These are phyloP conservation scores for Myxocyprinus asiaticus DNA, from an alignment of 2,113 vertebrate genomes.

Conservation along the genomic window DNA sequence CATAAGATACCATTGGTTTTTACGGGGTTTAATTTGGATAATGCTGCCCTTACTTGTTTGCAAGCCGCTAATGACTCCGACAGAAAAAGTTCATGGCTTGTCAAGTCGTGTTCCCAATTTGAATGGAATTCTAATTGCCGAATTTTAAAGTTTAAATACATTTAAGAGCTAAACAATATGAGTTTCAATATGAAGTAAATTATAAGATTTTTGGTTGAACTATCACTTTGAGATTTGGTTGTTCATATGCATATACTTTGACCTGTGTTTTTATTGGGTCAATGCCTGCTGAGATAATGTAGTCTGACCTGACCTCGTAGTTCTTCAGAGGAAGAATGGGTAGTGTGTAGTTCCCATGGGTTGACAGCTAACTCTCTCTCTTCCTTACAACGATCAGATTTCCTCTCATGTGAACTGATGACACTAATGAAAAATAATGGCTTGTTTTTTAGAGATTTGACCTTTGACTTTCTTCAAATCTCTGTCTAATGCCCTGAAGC, in stretches of 20 bases:
- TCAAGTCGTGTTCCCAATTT: no score
- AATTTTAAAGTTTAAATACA: no score
- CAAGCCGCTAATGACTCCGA: no score
- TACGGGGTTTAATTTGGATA: background rate
- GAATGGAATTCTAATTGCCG: no score
- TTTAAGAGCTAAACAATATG: no score
- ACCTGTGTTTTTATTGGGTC: constrained; percentile 15
- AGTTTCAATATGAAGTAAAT: no score
- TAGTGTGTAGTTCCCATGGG: background rate
- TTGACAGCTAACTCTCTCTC: background rate
- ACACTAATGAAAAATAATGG: constrained; percentile 21
- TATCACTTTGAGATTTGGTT: background rate
- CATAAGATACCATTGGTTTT: background rate
- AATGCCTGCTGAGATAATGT: constrained; percentile 7
- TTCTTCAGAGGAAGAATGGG: background rate
- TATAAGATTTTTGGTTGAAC: background rate
- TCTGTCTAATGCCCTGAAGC: no score
- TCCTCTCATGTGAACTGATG: background rate
- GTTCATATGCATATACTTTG: background rate
- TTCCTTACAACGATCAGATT: background rate
- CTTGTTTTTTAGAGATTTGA: constrained; percentile 12
- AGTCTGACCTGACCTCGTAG: constrained; percentile 29
- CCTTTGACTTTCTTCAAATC: background rate
- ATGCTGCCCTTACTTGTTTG: background rate
- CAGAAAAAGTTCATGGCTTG: no score